A percentile compares a stretch with the other conserved stretches of the same genome.
Evolutionary conservation across 2,113 vertebrate species (phyloP).

Genomic region (Corythoichthys intestinalis): DNA sequence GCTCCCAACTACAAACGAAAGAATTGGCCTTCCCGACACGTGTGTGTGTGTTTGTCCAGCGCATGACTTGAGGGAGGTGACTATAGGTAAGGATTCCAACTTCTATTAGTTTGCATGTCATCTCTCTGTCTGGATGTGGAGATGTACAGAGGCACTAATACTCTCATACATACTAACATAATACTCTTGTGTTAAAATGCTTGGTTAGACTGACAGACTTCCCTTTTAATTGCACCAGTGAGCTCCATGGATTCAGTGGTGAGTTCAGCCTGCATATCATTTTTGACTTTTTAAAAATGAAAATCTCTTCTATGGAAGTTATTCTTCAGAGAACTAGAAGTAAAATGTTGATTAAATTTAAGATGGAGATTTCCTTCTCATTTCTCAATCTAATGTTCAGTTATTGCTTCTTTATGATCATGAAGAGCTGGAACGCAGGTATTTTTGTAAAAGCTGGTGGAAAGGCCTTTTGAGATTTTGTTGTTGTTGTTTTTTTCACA

Average conservation of each 20-base stretch:
- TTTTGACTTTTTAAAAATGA: background rate
- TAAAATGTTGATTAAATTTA: background rate
- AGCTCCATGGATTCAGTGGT: constrained; percentile 27
- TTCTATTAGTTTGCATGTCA: constrained; percentile 20
- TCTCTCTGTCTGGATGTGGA: constrained; percentile 15
- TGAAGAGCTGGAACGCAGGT: background rate
- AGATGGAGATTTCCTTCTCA: background rate
- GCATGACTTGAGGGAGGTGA: background rate
- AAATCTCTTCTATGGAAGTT: background rate
- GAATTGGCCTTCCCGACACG: constrained; percentile 8
- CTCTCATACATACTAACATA: background rate
- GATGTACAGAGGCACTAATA: constrained; percentile 1
- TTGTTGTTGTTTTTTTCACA: constrained; percentile 1
- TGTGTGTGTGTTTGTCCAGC: background rate
- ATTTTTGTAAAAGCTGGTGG: background rate
- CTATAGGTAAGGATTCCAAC: constrained; percentile 10
- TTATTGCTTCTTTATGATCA: background rate
- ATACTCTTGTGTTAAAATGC: background rate
- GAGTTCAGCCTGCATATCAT: constrained; percentile 17
- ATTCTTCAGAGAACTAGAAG: background rate
- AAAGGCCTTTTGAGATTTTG: background rate
- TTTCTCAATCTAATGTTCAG: background rate
- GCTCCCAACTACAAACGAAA: constrained; percentile 10
- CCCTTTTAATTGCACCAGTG: constrained; percentile 5
- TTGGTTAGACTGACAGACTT: constrained; percentile 7